phyloP scores from a whole-genome alignment of 1,140 invertebrate genomes.

The Odontomachus brunneus region DNA sequence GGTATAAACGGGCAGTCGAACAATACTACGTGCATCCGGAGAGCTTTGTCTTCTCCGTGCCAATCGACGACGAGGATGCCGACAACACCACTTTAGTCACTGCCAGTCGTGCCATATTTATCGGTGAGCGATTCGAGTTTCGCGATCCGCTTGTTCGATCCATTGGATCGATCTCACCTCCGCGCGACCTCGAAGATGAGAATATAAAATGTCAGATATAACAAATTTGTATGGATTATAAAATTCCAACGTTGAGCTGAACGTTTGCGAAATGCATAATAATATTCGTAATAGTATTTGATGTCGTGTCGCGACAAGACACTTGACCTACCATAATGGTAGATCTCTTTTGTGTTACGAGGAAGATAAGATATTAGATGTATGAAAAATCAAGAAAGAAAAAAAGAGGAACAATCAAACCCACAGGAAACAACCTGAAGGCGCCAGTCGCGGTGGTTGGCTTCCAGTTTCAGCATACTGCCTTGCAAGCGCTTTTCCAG shows the following conservation, averaged over 20 bases:
- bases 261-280: too few relatives aligned
- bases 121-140: constrained; percentile 71
- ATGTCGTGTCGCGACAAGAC: background rate
- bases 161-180: too few relatives aligned
- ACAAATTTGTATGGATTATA: too few relatives aligned
- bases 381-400: too few relatives aligned
- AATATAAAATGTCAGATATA: too few relatives aligned
- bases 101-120: constrained; percentile 94
- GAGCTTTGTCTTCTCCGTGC: constrained; percentile 95
- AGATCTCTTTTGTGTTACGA: too few relatives aligned
- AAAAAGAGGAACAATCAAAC: constrained; percentile 22
- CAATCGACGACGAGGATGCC: constrained; percentile 89
- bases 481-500: constrained; percentile 90
- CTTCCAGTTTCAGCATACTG: constrained; percentile 93
- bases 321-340: too few relatives aligned
- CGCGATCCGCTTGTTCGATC: background rate
- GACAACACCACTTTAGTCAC: constrained; percentile 92
- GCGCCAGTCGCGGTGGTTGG: constrained; percentile 97
- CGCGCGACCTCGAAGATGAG: too few relatives aligned
- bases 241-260: too few relatives aligned
- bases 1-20: constrained; percentile 97
- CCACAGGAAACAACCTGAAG: constrained; percentile 84
- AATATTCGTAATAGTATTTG: background rate
- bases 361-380: too few relatives aligned
- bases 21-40: constrained; percentile 92